phyloP scores from a whole-genome alignment of 2,888 invertebrate genomes.

The Linnaemya vulpina region DNA sequence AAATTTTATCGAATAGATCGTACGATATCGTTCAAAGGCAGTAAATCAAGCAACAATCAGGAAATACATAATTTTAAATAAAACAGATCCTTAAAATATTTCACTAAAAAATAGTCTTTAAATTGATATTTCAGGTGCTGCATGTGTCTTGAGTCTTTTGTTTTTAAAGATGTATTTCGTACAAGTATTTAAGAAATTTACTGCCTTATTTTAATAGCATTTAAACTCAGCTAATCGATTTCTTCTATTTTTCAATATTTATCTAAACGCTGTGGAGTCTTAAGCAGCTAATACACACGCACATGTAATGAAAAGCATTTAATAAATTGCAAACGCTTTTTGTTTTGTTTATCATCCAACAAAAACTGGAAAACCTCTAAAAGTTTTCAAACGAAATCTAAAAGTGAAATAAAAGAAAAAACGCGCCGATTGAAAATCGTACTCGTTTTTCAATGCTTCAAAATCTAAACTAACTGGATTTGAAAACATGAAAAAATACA shows the following conservation, averaged over 20 bases:
- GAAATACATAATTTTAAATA: no score
- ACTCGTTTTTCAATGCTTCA: constrained; percentile 29
- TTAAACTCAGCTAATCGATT: background rate
- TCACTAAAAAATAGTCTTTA: no score
- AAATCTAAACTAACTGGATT: constrained; percentile 40
- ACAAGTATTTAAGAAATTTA: background rate
- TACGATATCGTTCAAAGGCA: no score
- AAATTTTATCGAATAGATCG: no score
- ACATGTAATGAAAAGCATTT: constrained; percentile 71
- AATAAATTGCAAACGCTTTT: constrained; percentile 46
- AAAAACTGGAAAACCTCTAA: constrained; percentile 39
- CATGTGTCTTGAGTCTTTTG: constrained; percentile 19
- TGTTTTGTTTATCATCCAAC: constrained; percentile 25
- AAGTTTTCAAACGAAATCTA: constrained; percentile 41
- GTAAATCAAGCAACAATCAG: no score
- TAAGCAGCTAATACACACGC: constrained; percentile 26
- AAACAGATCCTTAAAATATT: no score
- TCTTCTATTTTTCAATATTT: background rate
- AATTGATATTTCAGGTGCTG: background rate
- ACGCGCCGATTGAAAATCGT: constrained; percentile 23
- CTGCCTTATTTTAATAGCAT: background rate
- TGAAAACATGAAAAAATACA: constrained; percentile 2
- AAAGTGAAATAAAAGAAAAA: constrained; percentile 54
- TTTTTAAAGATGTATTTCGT: background rate
- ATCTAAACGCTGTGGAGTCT: background rate